phyloP scores from a whole-genome alignment of 2,888 invertebrate species.

The Nyleta sp. region DNA sequence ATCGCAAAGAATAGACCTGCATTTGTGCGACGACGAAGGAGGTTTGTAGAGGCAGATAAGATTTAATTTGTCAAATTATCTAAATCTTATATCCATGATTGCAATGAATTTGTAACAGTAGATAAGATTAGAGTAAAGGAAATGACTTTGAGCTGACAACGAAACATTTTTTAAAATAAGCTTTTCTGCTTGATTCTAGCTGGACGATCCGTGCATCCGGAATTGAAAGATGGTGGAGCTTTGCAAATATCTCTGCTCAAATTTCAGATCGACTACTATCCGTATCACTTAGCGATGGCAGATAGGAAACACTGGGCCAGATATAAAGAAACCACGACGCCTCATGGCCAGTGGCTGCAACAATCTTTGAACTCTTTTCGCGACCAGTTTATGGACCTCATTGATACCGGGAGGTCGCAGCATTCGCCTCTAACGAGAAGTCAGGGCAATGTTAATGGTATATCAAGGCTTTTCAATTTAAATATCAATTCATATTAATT shows the following conservation, averaged over 20 bases:
- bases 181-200: slow-evolving; percentile 82
- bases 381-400: slow-evolving; percentile 88
- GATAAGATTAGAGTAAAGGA: too few relatives aligned
- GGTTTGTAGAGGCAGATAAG: too few relatives aligned
- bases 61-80: too few relatives aligned
- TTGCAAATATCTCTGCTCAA: slow-evolving; percentile 94
- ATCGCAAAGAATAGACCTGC: slow-evolving; percentile 96
- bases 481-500: too few relatives aligned
- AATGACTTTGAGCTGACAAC: background rate
- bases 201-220: slow-evolving; percentile 93
- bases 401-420: slow-evolving; percentile 86
- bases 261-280: slow-evolving; percentile 97
- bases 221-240: slow-evolving; percentile 94
- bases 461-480: too few relatives aligned
- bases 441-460: slow-evolving; percentile 71
- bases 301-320: slow-evolving; percentile 96
- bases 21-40: slow-evolving; percentile 97
- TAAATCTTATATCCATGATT: too few relatives aligned
- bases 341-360: slow-evolving; percentile 93
- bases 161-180: slow-evolving; percentile 7
- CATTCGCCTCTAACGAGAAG: slow-evolving; percentile 83
- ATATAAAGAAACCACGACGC: slow-evolving; percentile 89
- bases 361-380: slow-evolving; percentile 92
- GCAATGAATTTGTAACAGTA: too few relatives aligned
- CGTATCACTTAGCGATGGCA: slow-evolving; percentile 96